A percentile compares a stretch with the other conserved stretches of the same genome.
Evolutionary conservation across 2,113 vertebrate genomes (phyloP).

Genomic region (Coracopsis vasa): DNA sequence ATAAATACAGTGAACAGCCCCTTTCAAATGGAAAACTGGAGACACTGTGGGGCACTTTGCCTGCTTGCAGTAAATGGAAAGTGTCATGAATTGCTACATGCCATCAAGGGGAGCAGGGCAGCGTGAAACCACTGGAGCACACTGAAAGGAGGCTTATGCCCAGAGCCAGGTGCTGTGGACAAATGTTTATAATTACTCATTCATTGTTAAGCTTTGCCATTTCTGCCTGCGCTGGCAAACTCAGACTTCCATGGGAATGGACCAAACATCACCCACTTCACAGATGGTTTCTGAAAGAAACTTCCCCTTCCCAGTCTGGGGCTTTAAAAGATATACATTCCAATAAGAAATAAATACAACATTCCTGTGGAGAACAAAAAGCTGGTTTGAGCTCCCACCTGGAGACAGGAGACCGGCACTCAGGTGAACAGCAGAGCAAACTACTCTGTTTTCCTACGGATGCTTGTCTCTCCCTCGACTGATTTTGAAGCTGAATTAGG

Average conservation of each 20-base stretch:
- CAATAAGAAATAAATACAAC: neutral
- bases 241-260: neutral
- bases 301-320: neutral
- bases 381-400: neutral
- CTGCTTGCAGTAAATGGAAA: neutral
- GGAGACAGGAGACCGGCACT: fast-evolving
- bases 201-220: neutral
- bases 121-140: neutral
- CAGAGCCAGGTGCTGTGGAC: neutral
- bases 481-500: neutral
- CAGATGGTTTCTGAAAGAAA: neutral
- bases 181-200: neutral
- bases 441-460: neutral
- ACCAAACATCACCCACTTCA: neutral
- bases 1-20: neutral
- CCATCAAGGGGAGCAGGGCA: neutral
- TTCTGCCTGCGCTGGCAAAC: neutral
- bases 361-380: neutral
- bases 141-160: neutral
- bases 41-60: neutral
- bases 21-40: neutral
- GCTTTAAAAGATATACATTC: neutral
- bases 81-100: neutral
- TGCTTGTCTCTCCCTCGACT: neutral
- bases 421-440: neutral